phyloP scores from a whole-genome alignment of 2,113 vertebrate genomes.

The Anser cygnoides region DNA sequence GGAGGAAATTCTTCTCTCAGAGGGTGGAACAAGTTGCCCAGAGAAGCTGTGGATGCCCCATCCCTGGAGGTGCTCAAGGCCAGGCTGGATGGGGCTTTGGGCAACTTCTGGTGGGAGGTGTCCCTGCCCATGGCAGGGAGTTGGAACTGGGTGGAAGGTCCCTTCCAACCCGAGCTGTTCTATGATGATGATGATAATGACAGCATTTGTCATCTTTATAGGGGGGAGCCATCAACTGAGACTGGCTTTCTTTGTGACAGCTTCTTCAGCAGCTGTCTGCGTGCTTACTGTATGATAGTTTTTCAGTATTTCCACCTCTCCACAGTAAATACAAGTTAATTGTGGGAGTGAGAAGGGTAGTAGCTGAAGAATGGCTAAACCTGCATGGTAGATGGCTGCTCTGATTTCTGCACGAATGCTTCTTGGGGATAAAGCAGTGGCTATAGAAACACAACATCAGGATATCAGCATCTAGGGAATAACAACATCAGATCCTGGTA shows the following conservation, averaged over 20 bases:
- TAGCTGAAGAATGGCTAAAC: background rate
- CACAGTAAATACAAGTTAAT: background rate
- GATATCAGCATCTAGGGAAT: background rate
- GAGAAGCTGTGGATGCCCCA: no score
- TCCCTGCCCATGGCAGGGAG: no score
- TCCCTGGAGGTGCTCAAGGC: no score
- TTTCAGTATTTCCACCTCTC: background rate
- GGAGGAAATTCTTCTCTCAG: no score
- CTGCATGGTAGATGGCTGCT: background rate
- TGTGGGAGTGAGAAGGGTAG: background rate
- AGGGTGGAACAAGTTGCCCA: no score
- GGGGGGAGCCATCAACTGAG: background rate
- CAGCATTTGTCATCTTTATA: background rate
- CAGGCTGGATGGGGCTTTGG: no score
- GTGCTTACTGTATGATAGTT: background rate
- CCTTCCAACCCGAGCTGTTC: no score
- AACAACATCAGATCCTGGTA: background rate
- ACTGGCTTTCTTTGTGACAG: background rate
- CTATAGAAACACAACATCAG: background rate
- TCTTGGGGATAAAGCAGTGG: background rate
- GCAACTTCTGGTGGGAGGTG: no score
- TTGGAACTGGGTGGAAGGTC: no score
- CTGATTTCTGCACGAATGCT: background rate
- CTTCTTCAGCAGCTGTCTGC: background rate
- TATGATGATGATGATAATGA: background rate